Evolutionary conservation across 2,888 invertebrate genomes (phyloP).

Genomic region (Escarpia spicata): DNA sequence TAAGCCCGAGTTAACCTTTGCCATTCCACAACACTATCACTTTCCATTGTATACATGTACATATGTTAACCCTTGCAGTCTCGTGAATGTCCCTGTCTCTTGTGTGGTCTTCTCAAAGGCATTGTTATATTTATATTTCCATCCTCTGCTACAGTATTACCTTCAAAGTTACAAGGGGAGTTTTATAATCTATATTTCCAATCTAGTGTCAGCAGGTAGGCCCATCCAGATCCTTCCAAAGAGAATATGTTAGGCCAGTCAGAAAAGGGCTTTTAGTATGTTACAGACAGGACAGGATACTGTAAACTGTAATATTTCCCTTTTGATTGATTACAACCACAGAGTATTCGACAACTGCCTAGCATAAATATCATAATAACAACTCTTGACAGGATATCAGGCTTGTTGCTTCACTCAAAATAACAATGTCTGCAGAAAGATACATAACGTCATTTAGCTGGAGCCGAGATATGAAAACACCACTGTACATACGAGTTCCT

Average conservation of each 20-base stretch:
- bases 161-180: neutral
- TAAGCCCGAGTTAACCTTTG: conserved; percentile 12
- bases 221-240: too few species aligned
- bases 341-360: too few species aligned
- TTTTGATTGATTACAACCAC: too few species aligned
- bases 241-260: too few species aligned
- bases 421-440: neutral
- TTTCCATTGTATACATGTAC: neutral
- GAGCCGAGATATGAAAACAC: too few species aligned
- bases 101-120: neutral
- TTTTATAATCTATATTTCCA: neutral
- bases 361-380: neutral
- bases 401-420: neutral
- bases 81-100: neutral
- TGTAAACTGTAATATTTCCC: too few species aligned
- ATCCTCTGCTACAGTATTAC: neutral
- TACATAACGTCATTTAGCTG: too few species aligned
- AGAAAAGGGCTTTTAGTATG: too few species aligned
- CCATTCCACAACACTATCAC: neutral
- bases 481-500: too few species aligned
- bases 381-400: neutral
- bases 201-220: too few species aligned
- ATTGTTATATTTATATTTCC: neutral
- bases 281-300: too few species aligned
- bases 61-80: neutral